Percentiles rank a stretch among this genome's conserved stretches.
Evolutionary conservation across 2,888 invertebrate genomes (phyloP).

Genomic region (Ischnus inquisitorius): DNA sequence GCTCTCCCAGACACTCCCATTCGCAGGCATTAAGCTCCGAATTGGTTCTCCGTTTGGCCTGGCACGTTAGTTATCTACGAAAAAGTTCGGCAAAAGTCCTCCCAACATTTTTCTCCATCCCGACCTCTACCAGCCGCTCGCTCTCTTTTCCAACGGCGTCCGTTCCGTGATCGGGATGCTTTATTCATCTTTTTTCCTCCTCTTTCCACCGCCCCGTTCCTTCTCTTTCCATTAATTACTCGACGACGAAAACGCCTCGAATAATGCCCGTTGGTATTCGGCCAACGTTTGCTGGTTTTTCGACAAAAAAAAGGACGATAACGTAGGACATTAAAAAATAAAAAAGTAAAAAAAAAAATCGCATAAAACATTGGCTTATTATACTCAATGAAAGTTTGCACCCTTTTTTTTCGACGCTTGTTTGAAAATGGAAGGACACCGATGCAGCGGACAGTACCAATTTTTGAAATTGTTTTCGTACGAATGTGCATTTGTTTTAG

Average conservation of each 20-base stretch:
- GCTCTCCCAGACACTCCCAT: conserved; percentile 41
- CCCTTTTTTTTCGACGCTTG: background rate
- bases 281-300: background rate
- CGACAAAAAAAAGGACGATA: background rate
- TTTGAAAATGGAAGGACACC: background rate
- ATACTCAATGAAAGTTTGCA: conserved; percentile 27
- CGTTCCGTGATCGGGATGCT: conserved; percentile 46
- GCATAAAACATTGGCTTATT: background rate
- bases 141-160: background rate
- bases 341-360: conserved; percentile 17
- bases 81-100: conserved; percentile 15
- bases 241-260: conserved; percentile 15
- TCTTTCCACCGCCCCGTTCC: background rate
- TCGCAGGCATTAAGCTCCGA: conserved; percentile 62
- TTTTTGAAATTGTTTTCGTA: too few species aligned
- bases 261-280: conserved; percentile 26
- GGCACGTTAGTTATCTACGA: conserved; percentile 41
- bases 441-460: background rate
- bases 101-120: conserved; percentile 16
- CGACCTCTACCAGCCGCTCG: background rate
- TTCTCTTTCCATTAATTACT: conserved; percentile 35
- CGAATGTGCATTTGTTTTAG: too few species aligned
- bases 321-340: background rate
- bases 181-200: conserved; percentile 37
- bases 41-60: conserved; percentile 63